Evolutionary conservation across 2,113 vertebrate species (phyloP).

Genomic region (Pongo abelii): DNA sequence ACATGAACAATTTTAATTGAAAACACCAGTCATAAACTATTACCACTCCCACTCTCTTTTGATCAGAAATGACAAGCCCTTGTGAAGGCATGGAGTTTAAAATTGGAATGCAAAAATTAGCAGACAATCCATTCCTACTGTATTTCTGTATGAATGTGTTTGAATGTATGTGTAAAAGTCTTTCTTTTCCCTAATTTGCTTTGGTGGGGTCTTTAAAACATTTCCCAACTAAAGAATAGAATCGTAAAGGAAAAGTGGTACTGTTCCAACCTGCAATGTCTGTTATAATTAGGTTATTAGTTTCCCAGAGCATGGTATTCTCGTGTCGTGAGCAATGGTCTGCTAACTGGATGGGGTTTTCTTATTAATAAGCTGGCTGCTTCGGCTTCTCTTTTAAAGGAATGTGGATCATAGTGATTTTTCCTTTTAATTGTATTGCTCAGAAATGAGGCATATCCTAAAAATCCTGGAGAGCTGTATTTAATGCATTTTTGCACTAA

Average conservation of each 20-base stretch:
- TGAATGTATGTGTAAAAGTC: conserved; percentile 67
- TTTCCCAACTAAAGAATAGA: conserved; percentile 57
- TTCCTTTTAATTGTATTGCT: conserved; percentile 64
- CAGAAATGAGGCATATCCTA: conserved; percentile 67
- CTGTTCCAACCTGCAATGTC: conserved; percentile 53
- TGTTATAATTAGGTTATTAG: conserved; percentile 55
- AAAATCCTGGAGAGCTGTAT: conserved; percentile 49
- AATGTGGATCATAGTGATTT: conserved; percentile 64
- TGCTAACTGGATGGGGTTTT: conserved; percentile 47
- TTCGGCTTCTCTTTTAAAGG: conserved; percentile 60
- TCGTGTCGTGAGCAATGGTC: conserved; percentile 17
- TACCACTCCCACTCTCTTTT: background rate
- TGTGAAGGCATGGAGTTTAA: conserved; percentile 67
- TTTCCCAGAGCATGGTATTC: conserved; percentile 50
- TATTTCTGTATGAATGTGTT: conserved; percentile 70
- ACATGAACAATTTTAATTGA: conserved; percentile 78
- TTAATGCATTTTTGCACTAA: conserved; percentile 57
- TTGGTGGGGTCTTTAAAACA: conserved; percentile 61
- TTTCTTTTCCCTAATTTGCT: conserved; percentile 59
- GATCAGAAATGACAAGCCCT: conserved; percentile 65
- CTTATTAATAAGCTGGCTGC: conserved; percentile 53
- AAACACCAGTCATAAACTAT: conserved; percentile 70
- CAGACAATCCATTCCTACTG: conserved; percentile 68
- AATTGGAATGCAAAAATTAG: conserved; percentile 65
- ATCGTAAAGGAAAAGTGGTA: conserved; percentile 63